Percentiles rank a stretch among this genome's conserved stretches.
Evolutionary conservation across 2,888 invertebrate species (phyloP).

Genomic region (Silvanus unidentatus): DNA sequence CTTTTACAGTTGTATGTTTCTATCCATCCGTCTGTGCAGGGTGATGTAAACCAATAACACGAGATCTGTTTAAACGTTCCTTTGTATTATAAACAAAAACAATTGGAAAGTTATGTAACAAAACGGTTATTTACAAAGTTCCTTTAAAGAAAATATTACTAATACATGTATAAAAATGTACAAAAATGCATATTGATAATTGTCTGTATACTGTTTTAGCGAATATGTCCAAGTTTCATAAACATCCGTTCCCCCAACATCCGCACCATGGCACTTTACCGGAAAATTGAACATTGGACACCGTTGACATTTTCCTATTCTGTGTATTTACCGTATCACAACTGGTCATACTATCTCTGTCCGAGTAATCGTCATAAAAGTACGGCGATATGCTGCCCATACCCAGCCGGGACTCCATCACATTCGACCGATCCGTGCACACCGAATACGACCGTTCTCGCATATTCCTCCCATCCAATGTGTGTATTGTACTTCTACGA

Average conservation of each 20-base stretch:
- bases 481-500: slow-evolving; percentile 25
- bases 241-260: slow-evolving; percentile 78
- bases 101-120: no score
- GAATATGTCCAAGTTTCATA: slow-evolving; percentile 23
- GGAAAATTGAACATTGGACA: slow-evolving; percentile 53
- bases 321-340: slow-evolving; percentile 54
- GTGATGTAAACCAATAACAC: no score
- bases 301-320: slow-evolving; percentile 56
- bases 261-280: slow-evolving; percentile 78
- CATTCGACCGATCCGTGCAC: slow-evolving; percentile 43
- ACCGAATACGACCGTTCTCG: slow-evolving; percentile 42
- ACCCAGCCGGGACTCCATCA: slow-evolving; percentile 29
- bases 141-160: slow-evolving; percentile 1
- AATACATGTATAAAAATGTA: slow-evolving; percentile 1
- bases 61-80: no score
- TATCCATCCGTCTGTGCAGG: no score
- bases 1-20: no score
- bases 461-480: slow-evolving; percentile 32
- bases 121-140: background rate
- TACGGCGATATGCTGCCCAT: slow-evolving; percentile 29
- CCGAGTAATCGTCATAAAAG: slow-evolving; percentile 47
- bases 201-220: no score
- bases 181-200: background rate
- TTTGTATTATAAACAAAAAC: no score
- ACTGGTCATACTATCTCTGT: slow-evolving; percentile 61